Conservation (phyloP, 37 sponge, comb jelly and placozoan genomes). For the Ephydatia muelleri region DNA sequence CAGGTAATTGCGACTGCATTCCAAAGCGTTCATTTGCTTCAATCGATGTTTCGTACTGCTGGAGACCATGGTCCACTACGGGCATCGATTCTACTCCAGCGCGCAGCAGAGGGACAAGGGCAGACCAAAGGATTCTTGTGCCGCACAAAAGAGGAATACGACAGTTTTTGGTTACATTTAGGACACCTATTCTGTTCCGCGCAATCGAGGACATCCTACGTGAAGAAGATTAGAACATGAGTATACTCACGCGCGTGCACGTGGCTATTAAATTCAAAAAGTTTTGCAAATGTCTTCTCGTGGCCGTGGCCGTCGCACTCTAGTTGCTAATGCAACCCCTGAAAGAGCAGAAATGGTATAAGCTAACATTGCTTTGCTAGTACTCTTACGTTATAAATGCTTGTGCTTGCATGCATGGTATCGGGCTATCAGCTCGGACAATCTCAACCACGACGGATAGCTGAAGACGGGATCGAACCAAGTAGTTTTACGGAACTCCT, state of each 20-base stretch:
- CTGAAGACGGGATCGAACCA: no score
- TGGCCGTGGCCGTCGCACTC: no score
- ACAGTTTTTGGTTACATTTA: background rate
- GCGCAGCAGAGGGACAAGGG: background rate
- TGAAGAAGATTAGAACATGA: background rate
- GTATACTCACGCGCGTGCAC: background rate
- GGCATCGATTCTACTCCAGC: background rate
- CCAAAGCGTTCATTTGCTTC: background rate
- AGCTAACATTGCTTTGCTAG: no score
- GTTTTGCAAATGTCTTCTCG: background rate
- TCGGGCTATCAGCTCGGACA: no score
- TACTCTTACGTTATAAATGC: no score
- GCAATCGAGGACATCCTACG: background rate
- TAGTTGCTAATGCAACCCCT: no score
- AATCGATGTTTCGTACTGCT: background rate
- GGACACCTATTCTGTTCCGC: background rate
- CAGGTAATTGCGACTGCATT: background rate
- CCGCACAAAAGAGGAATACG: background rate
- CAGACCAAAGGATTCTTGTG: background rate
- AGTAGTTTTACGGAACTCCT: no score
- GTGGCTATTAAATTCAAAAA: background rate
- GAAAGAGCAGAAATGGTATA: no score
- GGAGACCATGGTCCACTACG: background rate
- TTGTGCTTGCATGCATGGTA: no score
- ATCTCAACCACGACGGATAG: no score